phyloP scores from a whole-genome alignment of 2,797 vertebrate genomes.

The Melanotaenia maccullochi region DNA sequence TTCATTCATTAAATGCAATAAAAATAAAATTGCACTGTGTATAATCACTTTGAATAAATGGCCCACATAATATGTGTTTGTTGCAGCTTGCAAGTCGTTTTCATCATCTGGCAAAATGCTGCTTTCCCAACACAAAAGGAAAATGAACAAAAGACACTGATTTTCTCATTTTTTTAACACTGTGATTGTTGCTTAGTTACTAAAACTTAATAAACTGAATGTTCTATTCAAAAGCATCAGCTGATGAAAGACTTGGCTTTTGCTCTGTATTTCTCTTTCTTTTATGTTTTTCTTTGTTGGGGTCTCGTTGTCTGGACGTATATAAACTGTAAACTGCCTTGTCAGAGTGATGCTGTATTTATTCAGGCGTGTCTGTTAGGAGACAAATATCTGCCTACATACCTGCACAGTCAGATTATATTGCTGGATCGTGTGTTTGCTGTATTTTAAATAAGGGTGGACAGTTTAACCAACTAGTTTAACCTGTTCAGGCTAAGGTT shows the following conservation, averaged over 20 bases:
- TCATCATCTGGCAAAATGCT: not conserved
- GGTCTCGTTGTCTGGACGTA: conserved; percentile 9
- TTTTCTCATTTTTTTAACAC: conserved; percentile 30
- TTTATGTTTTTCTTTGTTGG: conserved; percentile 8
- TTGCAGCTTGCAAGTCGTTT: conserved; percentile 20
- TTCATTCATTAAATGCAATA: not conserved
- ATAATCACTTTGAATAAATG: conserved; percentile 10
- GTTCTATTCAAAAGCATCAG: conserved; percentile 30
- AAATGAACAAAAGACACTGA: conserved; percentile 43
- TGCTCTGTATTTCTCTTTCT: conserved; percentile 29
- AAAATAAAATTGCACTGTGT: not conserved
- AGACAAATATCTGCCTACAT: not conserved
- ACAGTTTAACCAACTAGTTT: not conserved
- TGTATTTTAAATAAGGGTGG: not conserved
- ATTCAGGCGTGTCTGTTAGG: not conserved
- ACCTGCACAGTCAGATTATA: not conserved
- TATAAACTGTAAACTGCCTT: conserved; percentile 9
- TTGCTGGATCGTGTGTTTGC: not conserved
- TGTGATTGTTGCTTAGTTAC: conserved; percentile 65
- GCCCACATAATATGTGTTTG: conserved; percentile 3
- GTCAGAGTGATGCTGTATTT: conserved; percentile 17
- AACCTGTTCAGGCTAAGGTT: not conserved
- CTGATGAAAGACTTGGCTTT: conserved; percentile 20
- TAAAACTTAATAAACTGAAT: conserved; percentile 37
- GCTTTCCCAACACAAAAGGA: conserved; percentile 7